A percentile compares a stretch with the other conserved stretches of the same genome.
Evolutionary conservation across 2,888 invertebrate genomes (phyloP).

Genomic region (Parthenolecanium corni): DNA sequence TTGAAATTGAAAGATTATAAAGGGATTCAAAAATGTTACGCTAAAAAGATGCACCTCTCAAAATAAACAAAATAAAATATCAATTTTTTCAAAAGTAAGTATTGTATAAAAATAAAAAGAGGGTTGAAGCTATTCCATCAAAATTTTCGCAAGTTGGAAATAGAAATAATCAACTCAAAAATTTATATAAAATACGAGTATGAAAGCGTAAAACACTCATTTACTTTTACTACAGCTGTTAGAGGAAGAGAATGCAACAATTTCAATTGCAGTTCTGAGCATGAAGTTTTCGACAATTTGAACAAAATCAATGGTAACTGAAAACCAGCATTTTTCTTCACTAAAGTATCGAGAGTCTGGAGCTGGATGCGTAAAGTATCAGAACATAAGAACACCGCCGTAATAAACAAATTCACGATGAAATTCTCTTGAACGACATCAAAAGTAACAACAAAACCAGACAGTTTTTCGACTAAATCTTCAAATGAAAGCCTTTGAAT

Average conservation of each 20-base stretch:
- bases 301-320: conserved; percentile 9
- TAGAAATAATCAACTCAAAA: too few relatives aligned
- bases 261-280: neutral
- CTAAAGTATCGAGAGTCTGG: neutral
- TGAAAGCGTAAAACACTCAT: too few relatives aligned
- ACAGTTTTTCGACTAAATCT: neutral
- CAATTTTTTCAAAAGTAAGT: too few relatives aligned
- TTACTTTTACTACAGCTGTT: conserved; percentile 1
- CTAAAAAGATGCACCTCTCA: too few relatives aligned
- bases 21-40: too few relatives aligned
- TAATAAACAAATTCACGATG: conserved; percentile 1
- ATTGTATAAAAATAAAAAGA: too few relatives aligned
- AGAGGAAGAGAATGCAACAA: conserved; percentile 7
- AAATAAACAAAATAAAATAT: too few relatives aligned
- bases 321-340: neutral
- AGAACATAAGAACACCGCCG: neutral
- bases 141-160: too few relatives aligned
- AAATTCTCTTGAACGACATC: neutral
- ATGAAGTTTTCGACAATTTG: neutral
- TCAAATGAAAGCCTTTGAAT: neutral
- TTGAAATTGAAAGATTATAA: too few relatives aligned
- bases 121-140: too few relatives aligned
- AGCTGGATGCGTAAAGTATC: neutral
- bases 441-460: neutral
- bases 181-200: too few relatives aligned